Evolutionary conservation across 2,888 invertebrate genomes (phyloP).

Genomic region (Agrenia bidenticulata): DNA sequence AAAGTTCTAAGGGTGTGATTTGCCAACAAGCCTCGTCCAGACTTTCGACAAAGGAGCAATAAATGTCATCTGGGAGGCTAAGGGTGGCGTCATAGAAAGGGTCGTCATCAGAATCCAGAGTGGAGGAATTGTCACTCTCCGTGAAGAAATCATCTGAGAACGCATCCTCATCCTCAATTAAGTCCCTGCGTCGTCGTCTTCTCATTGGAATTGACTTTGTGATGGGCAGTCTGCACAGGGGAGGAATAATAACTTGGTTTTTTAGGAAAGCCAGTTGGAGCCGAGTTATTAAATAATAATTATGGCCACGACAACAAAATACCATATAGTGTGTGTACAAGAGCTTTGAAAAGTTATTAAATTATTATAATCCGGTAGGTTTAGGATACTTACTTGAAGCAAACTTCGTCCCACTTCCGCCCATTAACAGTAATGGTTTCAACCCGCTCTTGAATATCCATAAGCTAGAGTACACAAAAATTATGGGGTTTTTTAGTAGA

Average conservation of each 20-base stretch:
- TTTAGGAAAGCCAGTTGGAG: no score
- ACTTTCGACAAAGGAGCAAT: constrained; percentile 66
- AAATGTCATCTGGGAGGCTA: constrained; percentile 62
- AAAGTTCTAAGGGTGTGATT: constrained; percentile 69
- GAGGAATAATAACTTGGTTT: no score
- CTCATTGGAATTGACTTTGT: constrained; percentile 15
- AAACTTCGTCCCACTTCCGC: constrained; percentile 60
- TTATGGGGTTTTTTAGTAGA: no score
- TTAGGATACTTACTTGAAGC: constrained; percentile 62
- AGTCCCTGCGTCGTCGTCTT: constrained; percentile 2
- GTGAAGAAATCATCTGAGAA: constrained; percentile 12
- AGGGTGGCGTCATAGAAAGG: constrained; percentile 62
- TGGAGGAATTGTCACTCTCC: constrained; percentile 1
- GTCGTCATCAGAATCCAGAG: neutral
- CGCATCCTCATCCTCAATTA: constrained; percentile 4
- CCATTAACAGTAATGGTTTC: constrained; percentile 57
- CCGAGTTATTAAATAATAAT: no score
- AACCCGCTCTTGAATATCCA: constrained; percentile 61
- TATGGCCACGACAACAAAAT: no score
- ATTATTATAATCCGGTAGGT: no score
- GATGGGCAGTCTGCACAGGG: constrained; percentile 39
- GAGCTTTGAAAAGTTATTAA: no score
- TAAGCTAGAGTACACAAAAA: no score
- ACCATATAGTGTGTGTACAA: no score
- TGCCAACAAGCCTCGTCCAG: constrained; percentile 66